These are phyloP conservation scores for Rousettus leschenaultii DNA, from an alignment of 2,113 vertebrate genomes.

Conservation along the genomic window DNA sequence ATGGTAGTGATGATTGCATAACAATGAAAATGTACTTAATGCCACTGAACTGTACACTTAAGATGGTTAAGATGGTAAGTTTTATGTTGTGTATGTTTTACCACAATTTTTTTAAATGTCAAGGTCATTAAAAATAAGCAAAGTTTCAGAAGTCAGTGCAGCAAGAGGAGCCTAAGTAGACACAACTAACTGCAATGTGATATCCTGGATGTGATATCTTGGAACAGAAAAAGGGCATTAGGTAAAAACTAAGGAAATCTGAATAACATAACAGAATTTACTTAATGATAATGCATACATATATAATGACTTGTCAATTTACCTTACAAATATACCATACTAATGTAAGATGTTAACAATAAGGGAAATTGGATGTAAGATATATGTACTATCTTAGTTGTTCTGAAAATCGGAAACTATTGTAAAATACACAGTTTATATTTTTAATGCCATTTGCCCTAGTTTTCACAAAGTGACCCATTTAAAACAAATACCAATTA, in stretches of 20 bases:
- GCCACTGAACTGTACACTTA: neutral
- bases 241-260: slow-evolving; percentile 2
- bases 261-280: neutral
- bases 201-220: neutral
- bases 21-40: neutral
- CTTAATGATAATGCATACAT: neutral
- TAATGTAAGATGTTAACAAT: neutral
- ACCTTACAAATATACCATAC: neutral
- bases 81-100: neutral
- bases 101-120: neutral
- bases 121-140: neutral
- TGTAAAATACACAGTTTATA: neutral
- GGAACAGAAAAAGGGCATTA: neutral
- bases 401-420: neutral
- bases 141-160: neutral
- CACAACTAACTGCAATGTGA: neutral
- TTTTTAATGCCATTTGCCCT: neutral
- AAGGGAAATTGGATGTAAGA: neutral
- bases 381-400: neutral
- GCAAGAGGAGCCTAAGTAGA: neutral
- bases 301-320: neutral
- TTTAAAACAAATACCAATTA: slow-evolving; percentile 25
- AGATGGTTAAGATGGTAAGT: neutral
- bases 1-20: neutral
- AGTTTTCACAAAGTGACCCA: slow-evolving; percentile 12